Evolutionary conservation across 2,113 vertebrate genomes (phyloP).

Genomic region (Poicephalus meyeri): DNA sequence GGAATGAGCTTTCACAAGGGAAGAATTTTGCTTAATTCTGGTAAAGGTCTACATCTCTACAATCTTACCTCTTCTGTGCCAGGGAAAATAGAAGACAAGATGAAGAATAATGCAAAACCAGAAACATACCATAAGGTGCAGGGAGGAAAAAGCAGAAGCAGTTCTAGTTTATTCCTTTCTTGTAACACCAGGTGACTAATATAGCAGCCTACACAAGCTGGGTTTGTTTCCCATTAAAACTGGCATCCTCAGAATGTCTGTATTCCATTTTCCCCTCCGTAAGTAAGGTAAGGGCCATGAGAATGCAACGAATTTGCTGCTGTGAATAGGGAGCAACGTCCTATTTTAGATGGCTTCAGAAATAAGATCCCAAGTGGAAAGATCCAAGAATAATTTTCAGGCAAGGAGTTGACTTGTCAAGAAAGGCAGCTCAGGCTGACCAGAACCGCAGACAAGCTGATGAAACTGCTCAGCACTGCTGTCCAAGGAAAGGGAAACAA

Average conservation of each 20-base stretch:
- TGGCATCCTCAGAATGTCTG: neutral
- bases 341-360: neutral
- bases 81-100: neutral
- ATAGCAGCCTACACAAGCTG: neutral
- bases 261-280: neutral
- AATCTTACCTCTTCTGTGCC: neutral
- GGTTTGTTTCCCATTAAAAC: neutral
- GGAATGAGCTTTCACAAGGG: neutral
- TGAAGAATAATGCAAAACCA: neutral
- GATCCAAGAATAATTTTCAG: neutral
- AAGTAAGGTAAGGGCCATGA: neutral
- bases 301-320: neutral
- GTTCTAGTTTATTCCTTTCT: neutral
- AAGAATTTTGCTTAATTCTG: neutral
- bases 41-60: neutral
- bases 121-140: neutral
- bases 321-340: neutral
- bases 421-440: neutral
- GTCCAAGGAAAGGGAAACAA: neutral
- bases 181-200: neutral
- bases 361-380: conserved; percentile 12
- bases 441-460: neutral
- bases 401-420: neutral
- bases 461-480: neutral
- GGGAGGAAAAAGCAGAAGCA: neutral